Percentiles rank a stretch among this genome's conserved stretches.
These are phyloP conservation scores for Heliothis peltigera DNA, from an alignment of 2,888 invertebrate genomes.

Conservation along the genomic window DNA sequence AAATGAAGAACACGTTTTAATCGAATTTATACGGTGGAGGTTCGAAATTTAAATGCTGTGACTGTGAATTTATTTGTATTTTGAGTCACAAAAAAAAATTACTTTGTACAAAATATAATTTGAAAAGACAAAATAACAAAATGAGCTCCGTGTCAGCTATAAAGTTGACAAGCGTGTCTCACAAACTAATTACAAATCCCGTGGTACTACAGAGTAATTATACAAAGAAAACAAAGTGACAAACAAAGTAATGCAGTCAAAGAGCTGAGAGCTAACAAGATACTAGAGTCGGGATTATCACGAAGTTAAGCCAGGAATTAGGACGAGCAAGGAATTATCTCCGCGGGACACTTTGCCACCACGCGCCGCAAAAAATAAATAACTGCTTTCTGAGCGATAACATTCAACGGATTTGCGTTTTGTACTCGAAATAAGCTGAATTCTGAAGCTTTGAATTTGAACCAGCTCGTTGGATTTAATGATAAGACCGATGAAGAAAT, in stretches of 20 bases:
- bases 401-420: conserved; percentile 48
- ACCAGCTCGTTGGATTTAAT: conserved; percentile 30
- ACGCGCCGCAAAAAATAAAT: conserved; percentile 50
- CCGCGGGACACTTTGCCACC: conserved; percentile 28
- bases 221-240: conserved; percentile 49
- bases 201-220: conserved; percentile 49
- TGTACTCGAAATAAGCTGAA: conserved; percentile 49
- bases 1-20: conserved; percentile 1
- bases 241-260: conserved; percentile 56
- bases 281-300: conserved; percentile 61
- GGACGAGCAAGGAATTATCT: conserved; percentile 58
- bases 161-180: conserved; percentile 24
- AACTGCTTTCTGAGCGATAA: conserved; percentile 53
- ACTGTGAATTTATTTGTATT: not conserved
- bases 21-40: not conserved
- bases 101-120: not conserved
- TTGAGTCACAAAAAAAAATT: no score
- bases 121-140: conserved; percentile 5
- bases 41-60: no score
- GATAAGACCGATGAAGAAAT: conserved; percentile 25
- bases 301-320: conserved; percentile 63
- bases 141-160: conserved; percentile 1
- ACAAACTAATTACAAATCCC: conserved; percentile 47
- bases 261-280: conserved; percentile 65
- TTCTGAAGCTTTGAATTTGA: conserved; percentile 35